These are phyloP conservation scores for Cephalotes varians DNA, from an alignment of 2,888 invertebrate genomes.

Conservation along the genomic window DNA sequence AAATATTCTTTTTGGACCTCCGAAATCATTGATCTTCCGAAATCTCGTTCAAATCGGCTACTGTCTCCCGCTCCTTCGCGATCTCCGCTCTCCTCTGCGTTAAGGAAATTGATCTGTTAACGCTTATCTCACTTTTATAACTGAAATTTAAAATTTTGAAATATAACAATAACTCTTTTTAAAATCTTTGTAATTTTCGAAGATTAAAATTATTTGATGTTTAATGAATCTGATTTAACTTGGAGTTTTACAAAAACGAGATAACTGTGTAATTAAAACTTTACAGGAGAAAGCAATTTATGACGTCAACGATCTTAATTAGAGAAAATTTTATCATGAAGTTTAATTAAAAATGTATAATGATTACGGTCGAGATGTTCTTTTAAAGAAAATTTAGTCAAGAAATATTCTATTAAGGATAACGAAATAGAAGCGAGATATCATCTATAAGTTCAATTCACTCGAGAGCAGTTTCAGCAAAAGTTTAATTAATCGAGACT, in stretches of 20 bases:
- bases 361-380: background rate
- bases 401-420: background rate
- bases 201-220: background rate
- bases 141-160: background rate
- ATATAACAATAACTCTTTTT: background rate
- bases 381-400: background rate
- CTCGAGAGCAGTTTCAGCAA: background rate
- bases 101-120: background rate
- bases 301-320: background rate
- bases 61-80: background rate
- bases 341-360: conserved; percentile 25
- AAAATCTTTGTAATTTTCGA: background rate
- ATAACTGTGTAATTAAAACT: conserved; percentile 10
- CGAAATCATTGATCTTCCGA: conserved; percentile 60
- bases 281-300: background rate
- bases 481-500: conserved; percentile 10
- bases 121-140: background rate
- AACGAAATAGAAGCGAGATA: background rate
- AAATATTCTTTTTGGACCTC: conserved; percentile 42
- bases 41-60: conserved; percentile 26
- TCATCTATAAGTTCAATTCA: background rate
- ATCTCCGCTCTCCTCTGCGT: background rate
- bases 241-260: background rate
- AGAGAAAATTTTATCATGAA: background rate
- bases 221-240: background rate